phyloP scores from a whole-genome alignment of 2,797 vertebrate genomes.

The Megaceryle alcyon region DNA sequence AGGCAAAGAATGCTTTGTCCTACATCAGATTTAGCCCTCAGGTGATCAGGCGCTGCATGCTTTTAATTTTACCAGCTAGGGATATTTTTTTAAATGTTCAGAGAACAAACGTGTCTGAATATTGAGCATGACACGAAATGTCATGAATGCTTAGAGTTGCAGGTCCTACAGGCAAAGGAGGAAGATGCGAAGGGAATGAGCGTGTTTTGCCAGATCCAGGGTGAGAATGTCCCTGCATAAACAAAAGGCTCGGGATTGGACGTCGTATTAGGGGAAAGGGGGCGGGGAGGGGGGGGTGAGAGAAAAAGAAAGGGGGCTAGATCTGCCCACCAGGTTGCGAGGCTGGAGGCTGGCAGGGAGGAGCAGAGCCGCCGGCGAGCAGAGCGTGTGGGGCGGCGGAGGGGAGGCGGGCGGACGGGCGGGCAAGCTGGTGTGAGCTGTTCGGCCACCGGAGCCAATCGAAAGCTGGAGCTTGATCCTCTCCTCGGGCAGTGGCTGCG shows the following conservation, averaged over 20 bases:
- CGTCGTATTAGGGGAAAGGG: background rate
- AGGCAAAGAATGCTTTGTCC: constrained; percentile 24
- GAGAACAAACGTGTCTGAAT: constrained; percentile 17
- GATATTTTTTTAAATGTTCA: background rate
- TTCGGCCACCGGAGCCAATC: constrained; percentile 77
- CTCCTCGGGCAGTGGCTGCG: constrained; percentile 75
- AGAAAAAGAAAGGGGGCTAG: background rate
- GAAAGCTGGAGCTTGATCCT: constrained; percentile 76
- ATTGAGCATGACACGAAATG: constrained; percentile 16
- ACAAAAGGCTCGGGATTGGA: constrained; percentile 1
- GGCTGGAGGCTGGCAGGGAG: constrained; percentile 36
- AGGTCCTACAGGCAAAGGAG: background rate
- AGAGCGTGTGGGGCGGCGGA: constrained; percentile 7
- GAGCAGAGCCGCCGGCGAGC: background rate
- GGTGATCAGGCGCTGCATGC: constrained; percentile 51
- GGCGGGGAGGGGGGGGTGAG: no score
- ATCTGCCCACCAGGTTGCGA: constrained; percentile 21
- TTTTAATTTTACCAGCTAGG: constrained; percentile 56
- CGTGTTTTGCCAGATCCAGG: background rate
- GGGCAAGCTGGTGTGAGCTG: constrained; percentile 76
- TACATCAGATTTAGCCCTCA: constrained; percentile 54
- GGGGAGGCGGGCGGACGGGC: constrained; percentile 33
- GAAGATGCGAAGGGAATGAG: constrained; percentile 24
- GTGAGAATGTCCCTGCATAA: background rate
- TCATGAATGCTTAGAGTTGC: constrained; percentile 1